Evolutionary conservation across 2,888 invertebrate species (phyloP).

Genomic region (Ommatoiulus sabulosus): DNA sequence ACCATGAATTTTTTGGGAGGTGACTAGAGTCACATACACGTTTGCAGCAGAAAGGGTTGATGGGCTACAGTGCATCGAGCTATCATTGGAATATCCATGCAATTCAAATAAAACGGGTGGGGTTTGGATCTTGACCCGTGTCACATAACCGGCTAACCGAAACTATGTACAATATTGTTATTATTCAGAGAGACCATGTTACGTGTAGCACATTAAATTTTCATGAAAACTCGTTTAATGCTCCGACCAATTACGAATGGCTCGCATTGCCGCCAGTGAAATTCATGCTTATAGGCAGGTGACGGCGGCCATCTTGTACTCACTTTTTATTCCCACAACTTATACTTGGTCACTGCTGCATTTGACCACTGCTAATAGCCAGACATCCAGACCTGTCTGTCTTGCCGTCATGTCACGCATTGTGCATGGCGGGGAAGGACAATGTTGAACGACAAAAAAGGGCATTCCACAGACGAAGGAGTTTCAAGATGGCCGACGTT

Average conservation of each 20-base stretch:
- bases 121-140: constrained; percentile 11
- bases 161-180: constrained; percentile 14
- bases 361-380: not conserved
- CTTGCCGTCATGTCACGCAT: not conserved
- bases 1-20: too few species aligned
- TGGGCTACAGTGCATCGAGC: not conserved
- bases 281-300: not conserved
- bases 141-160: constrained; percentile 19
- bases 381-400: not conserved
- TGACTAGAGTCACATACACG: not conserved
- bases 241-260: not conserved
- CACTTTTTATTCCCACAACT: not conserved
- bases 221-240: not conserved
- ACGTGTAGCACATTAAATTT: constrained; percentile 33
- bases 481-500: not conserved
- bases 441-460: not conserved
- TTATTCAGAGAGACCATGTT: constrained; percentile 16
- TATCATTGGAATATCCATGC: not conserved
- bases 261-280: not conserved
- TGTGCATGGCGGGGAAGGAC: not conserved
- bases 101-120: constrained; percentile 10
- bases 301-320: constrained; percentile 25
- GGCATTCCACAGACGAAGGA: not conserved
- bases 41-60: not conserved
- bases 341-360: not conserved